phyloP scores from a whole-genome alignment of 2,888 invertebrate genomes.

The Orthosia gothica region DNA sequence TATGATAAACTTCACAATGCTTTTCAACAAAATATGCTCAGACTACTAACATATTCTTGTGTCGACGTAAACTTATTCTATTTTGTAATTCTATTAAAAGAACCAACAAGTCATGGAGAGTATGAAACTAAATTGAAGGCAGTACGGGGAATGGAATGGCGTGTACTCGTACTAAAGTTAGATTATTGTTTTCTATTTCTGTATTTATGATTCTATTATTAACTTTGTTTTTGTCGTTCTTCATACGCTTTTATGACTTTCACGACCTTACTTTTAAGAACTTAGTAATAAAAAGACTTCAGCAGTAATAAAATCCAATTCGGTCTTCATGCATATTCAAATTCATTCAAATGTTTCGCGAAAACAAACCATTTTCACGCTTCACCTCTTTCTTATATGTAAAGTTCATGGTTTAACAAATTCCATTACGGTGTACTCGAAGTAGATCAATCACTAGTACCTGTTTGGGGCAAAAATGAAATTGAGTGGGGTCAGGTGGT shows the following conservation, averaged over 20 bases:
- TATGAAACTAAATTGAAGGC: constrained; percentile 20
- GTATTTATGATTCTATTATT: constrained; percentile 30
- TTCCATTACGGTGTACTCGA: constrained; percentile 62
- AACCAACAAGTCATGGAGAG: constrained; percentile 14
- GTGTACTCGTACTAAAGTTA: constrained; percentile 30
- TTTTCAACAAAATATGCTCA: constrained; percentile 60
- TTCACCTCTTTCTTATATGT: constrained; percentile 23
- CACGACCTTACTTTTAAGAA: background rate
- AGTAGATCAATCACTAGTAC: constrained; percentile 80
- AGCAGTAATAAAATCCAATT: constrained; percentile 5
- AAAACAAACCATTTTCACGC: constrained; percentile 14
- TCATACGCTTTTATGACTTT: background rate
- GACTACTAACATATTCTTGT: constrained; percentile 46
- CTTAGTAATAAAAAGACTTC: background rate
- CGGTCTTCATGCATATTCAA: background rate
- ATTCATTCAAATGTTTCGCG: background rate
- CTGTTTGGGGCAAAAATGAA: constrained; percentile 81
- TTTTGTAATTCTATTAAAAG: constrained; percentile 40
- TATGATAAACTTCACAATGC: constrained; percentile 69
- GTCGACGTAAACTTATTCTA: constrained; percentile 39
- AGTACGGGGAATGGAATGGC: constrained; percentile 14
- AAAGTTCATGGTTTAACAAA: constrained; percentile 44
- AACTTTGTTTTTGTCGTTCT: background rate
- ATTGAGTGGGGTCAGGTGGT: constrained; percentile 82
- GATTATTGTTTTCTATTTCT: constrained; percentile 40